Evolutionary conservation across 2,113 vertebrate genomes (phyloP), one percentile per base, ranked within the genome.

Genomic region (Strigops habroptila): DNA sequence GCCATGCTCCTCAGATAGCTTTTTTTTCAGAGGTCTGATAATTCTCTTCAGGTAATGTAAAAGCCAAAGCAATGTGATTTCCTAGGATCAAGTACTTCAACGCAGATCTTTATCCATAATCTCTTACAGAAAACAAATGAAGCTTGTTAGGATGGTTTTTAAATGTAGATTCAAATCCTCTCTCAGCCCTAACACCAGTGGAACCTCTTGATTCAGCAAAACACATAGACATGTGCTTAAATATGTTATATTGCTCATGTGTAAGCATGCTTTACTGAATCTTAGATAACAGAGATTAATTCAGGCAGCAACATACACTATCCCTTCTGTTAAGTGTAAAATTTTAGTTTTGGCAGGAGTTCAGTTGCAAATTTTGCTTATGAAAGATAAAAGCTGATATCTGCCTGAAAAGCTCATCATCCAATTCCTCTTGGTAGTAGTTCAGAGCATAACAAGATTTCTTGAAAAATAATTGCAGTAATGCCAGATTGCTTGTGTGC

Each of bases 251-350:
- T 83, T 88, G 67, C 60, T 96, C 55, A 48, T 51, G 15, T 31
- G 30, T 75, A 70, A 78, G 48, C 25, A 19, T 73, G 55, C 41
- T 88, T 88, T 96, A 60, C 88, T 82, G 82, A 82, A 86, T 88
- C 62, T 83, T 74, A 81, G 83, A 52, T 88, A 90, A 67, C 28
- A 73, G 69, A 53, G 43, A 80, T 55, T 5, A 88, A 88, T 86
- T 86, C 28, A 39, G 64, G 46, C 88, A 90, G 43, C 68, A 93
- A 4, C 60, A 73, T 73, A 71, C 37, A 24, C 51, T 84, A 39
- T 81, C 43, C 35, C 65, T 88, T 92, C 92, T 88, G 90, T 75
- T 86, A 82, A 93, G 73, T 88, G 35, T 73, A 68, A 96, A 84
- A 90, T 64, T 81, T 73, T 76, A 17, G 14, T 52, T 93, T 93